Conservation (phyloP, 2,113 vertebrate genomes). For the Cavia porcellus region DNA sequence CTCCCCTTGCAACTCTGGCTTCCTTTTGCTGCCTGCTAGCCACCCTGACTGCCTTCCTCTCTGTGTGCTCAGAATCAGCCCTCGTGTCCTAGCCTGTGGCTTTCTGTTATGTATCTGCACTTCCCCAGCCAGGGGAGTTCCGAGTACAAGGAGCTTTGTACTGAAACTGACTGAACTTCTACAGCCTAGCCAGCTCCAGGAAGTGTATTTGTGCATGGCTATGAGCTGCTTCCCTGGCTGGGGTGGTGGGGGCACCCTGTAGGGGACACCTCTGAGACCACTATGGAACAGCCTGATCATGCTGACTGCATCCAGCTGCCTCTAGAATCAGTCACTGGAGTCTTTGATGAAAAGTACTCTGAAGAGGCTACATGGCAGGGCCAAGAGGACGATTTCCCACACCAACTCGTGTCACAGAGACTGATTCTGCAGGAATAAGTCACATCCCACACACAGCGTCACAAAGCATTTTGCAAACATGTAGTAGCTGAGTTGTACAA, state of each 20-base stretch:
- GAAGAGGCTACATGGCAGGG: neutral
- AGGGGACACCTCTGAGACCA: neutral
- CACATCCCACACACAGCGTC: neutral
- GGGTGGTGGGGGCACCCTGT: neutral
- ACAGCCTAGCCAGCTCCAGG: neutral
- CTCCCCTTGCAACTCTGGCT: neutral
- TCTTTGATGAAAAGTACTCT: neutral
- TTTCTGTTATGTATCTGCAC: neutral
- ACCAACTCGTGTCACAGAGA: neutral
- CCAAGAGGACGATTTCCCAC: neutral
- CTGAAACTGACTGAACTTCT: neutral
- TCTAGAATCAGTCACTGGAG: neutral
- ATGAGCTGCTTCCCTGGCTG: neutral
- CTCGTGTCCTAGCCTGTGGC: neutral
- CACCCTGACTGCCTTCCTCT: neutral
- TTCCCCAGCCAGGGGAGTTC: neutral
- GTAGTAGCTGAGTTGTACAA: slow-evolving; percentile 43
- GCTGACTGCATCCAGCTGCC: neutral
- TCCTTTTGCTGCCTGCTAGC: neutral
- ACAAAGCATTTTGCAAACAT: neutral
- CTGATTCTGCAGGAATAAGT: neutral
- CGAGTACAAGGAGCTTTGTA: neutral
- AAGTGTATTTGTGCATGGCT: neutral
- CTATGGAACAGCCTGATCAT: accelerated
- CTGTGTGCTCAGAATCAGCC: neutral